Conservation (phyloP, 2,888 invertebrate species). For the Biston stratarius region DNA sequence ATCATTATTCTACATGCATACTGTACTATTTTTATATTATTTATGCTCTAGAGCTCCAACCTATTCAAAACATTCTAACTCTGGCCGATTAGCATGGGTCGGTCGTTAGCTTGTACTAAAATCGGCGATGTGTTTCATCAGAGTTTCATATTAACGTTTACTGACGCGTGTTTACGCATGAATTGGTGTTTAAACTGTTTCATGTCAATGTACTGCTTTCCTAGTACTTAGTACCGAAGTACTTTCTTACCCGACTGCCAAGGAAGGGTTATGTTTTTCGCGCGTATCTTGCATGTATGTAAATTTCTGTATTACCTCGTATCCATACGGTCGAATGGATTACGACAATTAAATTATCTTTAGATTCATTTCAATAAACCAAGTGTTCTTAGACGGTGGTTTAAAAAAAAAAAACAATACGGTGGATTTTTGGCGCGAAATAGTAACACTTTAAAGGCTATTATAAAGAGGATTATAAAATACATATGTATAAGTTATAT, state of each 20-base stretch:
- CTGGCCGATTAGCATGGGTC: conserved; percentile 56
- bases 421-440: no score
- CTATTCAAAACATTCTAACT: conserved; percentile 45
- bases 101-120: conserved; percentile 49
- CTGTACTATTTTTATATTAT: conserved; percentile 29
- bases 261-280: no score
- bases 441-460: no score
- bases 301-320: no score
- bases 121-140: conserved; percentile 42
- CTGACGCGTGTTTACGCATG: conserved; percentile 7
- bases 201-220: background rate
- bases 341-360: no score
- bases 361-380: no score
- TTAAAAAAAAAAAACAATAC: no score
- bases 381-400: no score
- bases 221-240: background rate
- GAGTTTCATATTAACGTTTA: conserved; percentile 33
- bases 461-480: no score
- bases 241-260: background rate
- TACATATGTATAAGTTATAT: no score
- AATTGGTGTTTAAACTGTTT: background rate
- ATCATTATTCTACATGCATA: conserved; percentile 13
- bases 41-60: conserved; percentile 26
- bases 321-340: no score
- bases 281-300: no score